These are phyloP conservation scores for Garra rufa DNA, from an alignment of 2,113 vertebrate species.

Conservation along the genomic window DNA sequence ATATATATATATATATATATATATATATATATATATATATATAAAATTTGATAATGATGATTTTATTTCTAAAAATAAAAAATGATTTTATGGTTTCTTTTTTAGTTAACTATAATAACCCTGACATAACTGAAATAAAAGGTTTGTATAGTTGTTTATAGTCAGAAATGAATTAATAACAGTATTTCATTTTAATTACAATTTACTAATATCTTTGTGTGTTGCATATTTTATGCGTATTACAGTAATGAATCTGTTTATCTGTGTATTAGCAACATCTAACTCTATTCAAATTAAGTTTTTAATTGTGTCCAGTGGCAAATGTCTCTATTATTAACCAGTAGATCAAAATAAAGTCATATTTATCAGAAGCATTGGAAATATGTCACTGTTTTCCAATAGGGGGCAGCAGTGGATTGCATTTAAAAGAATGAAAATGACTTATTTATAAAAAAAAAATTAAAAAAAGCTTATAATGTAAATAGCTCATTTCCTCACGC, in stretches of 20 bases:
- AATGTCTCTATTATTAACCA: not conserved
- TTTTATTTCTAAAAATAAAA: too few relatives aligned
- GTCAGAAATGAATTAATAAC: not conserved
- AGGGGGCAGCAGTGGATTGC: not conserved
- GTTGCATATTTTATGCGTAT: not conserved
- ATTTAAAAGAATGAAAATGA: not conserved
- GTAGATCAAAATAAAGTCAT: not conserved
- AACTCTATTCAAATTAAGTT: not conserved
- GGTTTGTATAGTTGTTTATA: too few relatives aligned
- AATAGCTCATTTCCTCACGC: not conserved
- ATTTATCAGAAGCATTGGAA: not conserved
- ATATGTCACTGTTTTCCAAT: not conserved
- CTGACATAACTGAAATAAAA: too few relatives aligned
- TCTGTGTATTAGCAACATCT: not conserved
- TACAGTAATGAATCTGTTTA: not conserved
- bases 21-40: too few relatives aligned
- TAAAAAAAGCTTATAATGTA: not conserved
- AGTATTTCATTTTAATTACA: not conserved
- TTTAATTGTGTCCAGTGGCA: not conserved
- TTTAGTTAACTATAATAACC: not conserved
- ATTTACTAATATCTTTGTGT: not conserved
- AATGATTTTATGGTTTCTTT: not conserved
- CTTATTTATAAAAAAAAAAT: not conserved
- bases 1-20: too few relatives aligned
- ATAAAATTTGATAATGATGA: too few relatives aligned